phyloP scores from a whole-genome alignment of 2,888 invertebrate genomes.

The Mesorhabditis sp. region DNA sequence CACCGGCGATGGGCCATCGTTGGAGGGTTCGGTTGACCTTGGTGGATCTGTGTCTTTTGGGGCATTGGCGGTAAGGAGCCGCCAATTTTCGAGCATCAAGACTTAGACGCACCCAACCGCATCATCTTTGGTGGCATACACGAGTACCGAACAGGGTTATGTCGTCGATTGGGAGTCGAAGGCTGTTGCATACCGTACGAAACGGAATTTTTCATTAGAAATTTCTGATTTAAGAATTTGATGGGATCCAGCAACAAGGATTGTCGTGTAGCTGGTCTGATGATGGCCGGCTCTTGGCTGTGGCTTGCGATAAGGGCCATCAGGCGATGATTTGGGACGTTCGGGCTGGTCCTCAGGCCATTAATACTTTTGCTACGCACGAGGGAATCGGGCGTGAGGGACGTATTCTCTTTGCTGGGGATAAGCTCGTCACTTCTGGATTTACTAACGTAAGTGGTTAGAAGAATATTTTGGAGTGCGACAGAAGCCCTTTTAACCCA shows the following conservation, averaged over 20 bases:
- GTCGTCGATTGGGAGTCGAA: slow-evolving; percentile 77
- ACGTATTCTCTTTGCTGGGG: slow-evolving; percentile 83
- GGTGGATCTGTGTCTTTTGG: neutral
- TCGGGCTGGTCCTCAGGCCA: slow-evolving; percentile 50
- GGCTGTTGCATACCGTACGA: slow-evolving; percentile 19
- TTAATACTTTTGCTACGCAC: slow-evolving; percentile 37
- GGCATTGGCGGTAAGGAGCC: neutral
- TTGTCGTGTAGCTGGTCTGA: slow-evolving; percentile 86
- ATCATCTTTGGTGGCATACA: slow-evolving; percentile 80
- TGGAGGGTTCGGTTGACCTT: neutral
- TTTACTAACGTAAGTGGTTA: slow-evolving; percentile 71
- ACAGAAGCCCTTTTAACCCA: neutral
- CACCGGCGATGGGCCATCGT: neutral
- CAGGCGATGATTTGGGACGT: slow-evolving; percentile 59
- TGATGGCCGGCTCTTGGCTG: slow-evolving; percentile 77
- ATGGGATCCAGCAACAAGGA: slow-evolving; percentile 66
- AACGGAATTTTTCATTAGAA: neutral
- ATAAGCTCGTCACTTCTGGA: slow-evolving; percentile 80
- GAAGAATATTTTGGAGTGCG: neutral
- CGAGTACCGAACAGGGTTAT: slow-evolving; percentile 76
- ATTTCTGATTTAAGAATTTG: slow-evolving; percentile 20
- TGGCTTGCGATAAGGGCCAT: slow-evolving; percentile 64
- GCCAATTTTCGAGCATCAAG: neutral
- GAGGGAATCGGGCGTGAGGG: slow-evolving; percentile 46
- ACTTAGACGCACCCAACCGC: slow-evolving; percentile 75